Evolutionary conservation across 2,888 invertebrate genomes (phyloP), one percentile per base, ranked within the genome.

Genomic region (Harpalus rubripes): DNA sequence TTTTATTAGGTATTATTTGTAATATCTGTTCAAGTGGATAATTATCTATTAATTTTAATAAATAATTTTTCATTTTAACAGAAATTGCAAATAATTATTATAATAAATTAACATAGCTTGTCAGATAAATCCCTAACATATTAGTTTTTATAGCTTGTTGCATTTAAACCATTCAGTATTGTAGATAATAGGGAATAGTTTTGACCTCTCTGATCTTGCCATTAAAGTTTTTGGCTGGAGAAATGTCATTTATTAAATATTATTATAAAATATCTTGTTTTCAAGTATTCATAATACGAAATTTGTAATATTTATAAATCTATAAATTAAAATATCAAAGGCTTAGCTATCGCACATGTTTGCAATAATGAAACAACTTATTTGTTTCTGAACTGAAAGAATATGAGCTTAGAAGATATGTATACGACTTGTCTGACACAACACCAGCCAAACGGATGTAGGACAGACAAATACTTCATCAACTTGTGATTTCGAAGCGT

Each of bases 391-490:
- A 16, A 59, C 8, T n/a, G 18, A 15, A 52, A 7, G 15, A 56
- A 56, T 56, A 15, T 56, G n/a, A 56, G n/a, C 3, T 56, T 15
- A n/a, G 56, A 59, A 16, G 59, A 59, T 6, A 59, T 15, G 59
- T 59, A 59, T 59, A 59, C 6, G 59, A 59, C 15, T 12, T 16
- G 4, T 59, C 8, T 59, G 59, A 59, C 16, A 4, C 16, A 12
- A 7, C 10, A 12, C 4, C 2, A 12, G 10, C 44, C 8, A 52
- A 52, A 52, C 44, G 44, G 44, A 52, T 52, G 12, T 12, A 12
- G 12, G 44, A 59, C 59, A 16, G 59, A 59, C 59, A 59, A 59
- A 59, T 59, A 59, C 8, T 59, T 59, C 59, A 52, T 52, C 44
- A 12, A 10, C 44, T 52, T 52, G 32, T 52, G 44, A 52, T 52